These are phyloP conservation scores for Psococerastis gibbosa DNA, from an alignment of 2,888 invertebrate genomes.

Conservation along the genomic window DNA sequence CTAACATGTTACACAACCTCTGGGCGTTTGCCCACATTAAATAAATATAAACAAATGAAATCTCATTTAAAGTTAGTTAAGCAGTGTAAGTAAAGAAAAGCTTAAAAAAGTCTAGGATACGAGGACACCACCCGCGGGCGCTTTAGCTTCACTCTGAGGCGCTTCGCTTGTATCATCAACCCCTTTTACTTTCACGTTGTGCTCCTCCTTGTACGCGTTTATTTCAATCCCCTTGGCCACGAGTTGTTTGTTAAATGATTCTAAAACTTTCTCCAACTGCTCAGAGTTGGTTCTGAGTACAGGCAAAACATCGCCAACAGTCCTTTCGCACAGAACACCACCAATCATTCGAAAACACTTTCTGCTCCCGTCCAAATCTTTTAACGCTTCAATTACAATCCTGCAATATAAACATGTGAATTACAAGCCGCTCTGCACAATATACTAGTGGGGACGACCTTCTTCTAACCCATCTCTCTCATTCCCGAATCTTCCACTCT, in stretches of 20 bases:
- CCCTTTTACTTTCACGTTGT: slow-evolving; percentile 70
- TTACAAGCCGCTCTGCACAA: no score
- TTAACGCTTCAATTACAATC: slow-evolving; percentile 83
- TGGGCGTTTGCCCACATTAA: no score
- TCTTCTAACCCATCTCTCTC: no score
- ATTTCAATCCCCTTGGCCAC: slow-evolving; percentile 74
- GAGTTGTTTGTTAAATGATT: slow-evolving; percentile 60
- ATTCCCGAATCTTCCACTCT: no score
- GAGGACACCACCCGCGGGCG: slow-evolving; percentile 3
- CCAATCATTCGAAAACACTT: slow-evolving; percentile 76
- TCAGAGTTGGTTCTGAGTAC: slow-evolving; percentile 61
- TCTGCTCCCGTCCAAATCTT: slow-evolving; percentile 61
- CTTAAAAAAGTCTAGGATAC: no score
- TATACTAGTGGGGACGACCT: no score
- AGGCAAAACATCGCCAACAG: slow-evolving; percentile 79
- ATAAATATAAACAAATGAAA: no score
- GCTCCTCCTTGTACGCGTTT: slow-evolving; percentile 76
- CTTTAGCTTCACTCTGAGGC: slow-evolving; percentile 11
- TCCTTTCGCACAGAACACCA: slow-evolving; percentile 81
- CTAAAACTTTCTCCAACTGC: slow-evolving; percentile 59
- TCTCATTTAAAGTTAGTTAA: no score
- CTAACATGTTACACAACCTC: no score
- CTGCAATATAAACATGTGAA: slow-evolving; percentile 42
- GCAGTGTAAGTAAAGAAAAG: no score
- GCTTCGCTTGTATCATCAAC: slow-evolving; percentile 30